Percentiles rank a stretch among this genome's conserved stretches.
Evolutionary conservation across 2,797 vertebrate species (phyloP).

Genomic region (Coregonus ussuriensis): DNA sequence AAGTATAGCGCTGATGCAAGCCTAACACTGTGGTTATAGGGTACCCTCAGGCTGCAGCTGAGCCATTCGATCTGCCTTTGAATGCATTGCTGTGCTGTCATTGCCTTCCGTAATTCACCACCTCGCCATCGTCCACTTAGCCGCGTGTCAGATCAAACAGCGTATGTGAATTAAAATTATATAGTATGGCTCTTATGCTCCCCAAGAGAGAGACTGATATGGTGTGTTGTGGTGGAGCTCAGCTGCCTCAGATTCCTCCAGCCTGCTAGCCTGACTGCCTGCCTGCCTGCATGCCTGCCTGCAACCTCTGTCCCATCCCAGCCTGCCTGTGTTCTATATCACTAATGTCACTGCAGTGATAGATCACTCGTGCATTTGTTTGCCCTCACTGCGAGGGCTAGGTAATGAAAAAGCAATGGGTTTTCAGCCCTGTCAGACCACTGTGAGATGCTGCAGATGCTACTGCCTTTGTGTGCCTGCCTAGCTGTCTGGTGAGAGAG

Average conservation of each 20-base stretch:
- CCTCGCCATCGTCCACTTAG: conserved; percentile 33
- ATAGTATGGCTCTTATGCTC: conserved; percentile 15
- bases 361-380: conserved; percentile 50
- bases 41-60: conserved; percentile 36
- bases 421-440: conserved; percentile 52
- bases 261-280: conserved; percentile 1
- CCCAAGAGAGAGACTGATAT: conserved; percentile 9
- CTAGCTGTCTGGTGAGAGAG: conserved; percentile 5
- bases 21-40: not conserved
- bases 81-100: conserved; percentile 45
- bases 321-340: conserved; percentile 31
- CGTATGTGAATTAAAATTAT: conserved; percentile 21
- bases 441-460: conserved; percentile 34
- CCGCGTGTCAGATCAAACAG: conserved; percentile 29
- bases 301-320: conserved; percentile 28
- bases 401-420: conserved; percentile 51
- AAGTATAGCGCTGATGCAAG: not conserved
- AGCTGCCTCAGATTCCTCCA: conserved; percentile 38
- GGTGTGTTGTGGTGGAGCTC: conserved; percentile 30
- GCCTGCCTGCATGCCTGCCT: not conserved
- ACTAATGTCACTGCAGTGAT: conserved; percentile 52
- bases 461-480: conserved; percentile 3
- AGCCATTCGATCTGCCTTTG: conserved; percentile 43
- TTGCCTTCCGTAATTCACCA: conserved; percentile 43
- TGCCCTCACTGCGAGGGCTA: conserved; percentile 47